Evolutionary conservation across 1,140 invertebrate species (phyloP).

Genomic region (Zaprionus nigranus): DNA sequence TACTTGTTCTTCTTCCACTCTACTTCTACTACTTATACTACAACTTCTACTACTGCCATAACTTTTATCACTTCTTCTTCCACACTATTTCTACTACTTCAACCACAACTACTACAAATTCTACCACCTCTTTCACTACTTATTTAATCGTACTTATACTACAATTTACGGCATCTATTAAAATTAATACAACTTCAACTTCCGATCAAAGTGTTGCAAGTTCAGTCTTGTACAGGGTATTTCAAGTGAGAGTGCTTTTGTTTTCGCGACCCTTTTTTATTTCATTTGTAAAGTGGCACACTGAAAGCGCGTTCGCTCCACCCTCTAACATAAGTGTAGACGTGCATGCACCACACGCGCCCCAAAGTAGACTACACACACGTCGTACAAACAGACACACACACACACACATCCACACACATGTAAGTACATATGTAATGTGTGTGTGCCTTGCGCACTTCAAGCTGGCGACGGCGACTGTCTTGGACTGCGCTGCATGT

Average conservation of each 20-base stretch:
- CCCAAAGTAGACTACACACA: conserved; percentile 35
- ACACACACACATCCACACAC: not conserved
- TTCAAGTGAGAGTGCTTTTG: not conserved
- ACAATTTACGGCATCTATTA: too few relatives aligned
- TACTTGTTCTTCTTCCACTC: too few relatives aligned
- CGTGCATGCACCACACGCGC: conserved; percentile 45
- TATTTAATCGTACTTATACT: too few relatives aligned
- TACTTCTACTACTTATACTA: too few relatives aligned
- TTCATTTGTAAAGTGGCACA: conserved; percentile 46
- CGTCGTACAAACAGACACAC: not conserved
- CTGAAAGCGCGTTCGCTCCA: conserved; percentile 5
- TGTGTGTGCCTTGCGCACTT: not conserved
- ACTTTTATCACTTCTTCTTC: not conserved
- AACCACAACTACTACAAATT: too few relatives aligned
- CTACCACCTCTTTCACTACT: too few relatives aligned
- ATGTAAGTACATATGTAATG: conserved; percentile 3
- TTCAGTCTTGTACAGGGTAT: not conserved
- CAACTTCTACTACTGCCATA: too few relatives aligned
- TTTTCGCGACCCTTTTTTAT: conserved; percentile 10
- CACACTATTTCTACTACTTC: not conserved
- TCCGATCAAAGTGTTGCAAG: not conserved
- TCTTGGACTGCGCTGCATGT: conserved; percentile 11
- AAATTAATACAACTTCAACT: too few relatives aligned
- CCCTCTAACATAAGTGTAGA: conserved; percentile 22
- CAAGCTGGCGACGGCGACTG: not conserved